Evolutionary conservation across 2,113 vertebrate genomes (phyloP).

Genomic region (Nycticorax nycticorax): DNA sequence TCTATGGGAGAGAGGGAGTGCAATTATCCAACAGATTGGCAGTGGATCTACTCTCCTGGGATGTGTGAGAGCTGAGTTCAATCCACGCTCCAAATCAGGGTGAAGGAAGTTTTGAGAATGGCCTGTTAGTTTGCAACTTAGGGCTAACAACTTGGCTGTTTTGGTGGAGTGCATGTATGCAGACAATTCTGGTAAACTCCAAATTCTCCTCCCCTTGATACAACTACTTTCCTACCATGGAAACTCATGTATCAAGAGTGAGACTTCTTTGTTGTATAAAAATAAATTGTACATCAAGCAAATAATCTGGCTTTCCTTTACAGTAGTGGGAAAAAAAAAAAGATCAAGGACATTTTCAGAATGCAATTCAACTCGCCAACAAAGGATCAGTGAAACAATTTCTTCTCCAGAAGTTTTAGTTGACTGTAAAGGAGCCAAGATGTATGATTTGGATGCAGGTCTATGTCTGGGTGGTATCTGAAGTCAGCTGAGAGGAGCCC

Average conservation of each 20-base stretch:
- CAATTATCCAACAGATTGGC: slow-evolving; percentile 46
- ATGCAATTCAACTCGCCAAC: not conserved
- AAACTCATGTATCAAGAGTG: not conserved
- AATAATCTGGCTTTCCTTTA: not conserved
- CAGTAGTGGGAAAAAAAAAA: not conserved
- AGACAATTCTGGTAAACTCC: not conserved
- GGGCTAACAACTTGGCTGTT: not conserved
- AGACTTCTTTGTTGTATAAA: not conserved
- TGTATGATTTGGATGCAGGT: not conserved
- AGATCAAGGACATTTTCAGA: not conserved
- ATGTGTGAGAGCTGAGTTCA: not conserved
- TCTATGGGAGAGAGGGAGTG: not conserved
- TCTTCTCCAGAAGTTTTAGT: not conserved
- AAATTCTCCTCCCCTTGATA: not conserved
- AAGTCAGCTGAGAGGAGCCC: not conserved
- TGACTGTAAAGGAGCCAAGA: not conserved
- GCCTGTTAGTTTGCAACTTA: not conserved
- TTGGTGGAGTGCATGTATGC: rapidly evolving
- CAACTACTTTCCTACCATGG: not conserved
- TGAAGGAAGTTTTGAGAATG: not conserved
- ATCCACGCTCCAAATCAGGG: not conserved
- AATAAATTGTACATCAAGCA: not conserved
- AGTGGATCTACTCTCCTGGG: not conserved
- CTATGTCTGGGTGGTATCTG: not conserved
- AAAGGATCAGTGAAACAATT: not conserved